Base-by-base conservation (phyloP, 2,113 vertebrate genomes). In the Pelecanoides urinatrix region DNA sequence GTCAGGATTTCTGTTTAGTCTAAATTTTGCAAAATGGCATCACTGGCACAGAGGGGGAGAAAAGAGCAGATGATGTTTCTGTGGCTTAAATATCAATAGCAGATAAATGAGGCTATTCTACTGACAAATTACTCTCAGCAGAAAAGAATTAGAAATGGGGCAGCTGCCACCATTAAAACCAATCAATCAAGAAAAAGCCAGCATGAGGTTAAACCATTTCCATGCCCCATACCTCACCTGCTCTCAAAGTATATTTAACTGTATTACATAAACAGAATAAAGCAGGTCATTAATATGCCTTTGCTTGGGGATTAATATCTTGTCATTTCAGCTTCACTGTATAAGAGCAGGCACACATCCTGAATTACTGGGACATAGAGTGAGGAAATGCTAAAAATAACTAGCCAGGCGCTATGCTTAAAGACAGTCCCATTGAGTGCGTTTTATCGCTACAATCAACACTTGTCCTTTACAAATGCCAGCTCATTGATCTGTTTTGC, bases 251-350 rank as follows among this genome's bases (percentile, higher is more conserved):
- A 71, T 66, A 87, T 91, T 95, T 86, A 89, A 95, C 44, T 66
- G 40, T 10, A 61, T 94, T 88, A 77, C 74, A 94, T 91, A 90
- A 95, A 95, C 68, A 84, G 61, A 86, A 94, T 62, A 47, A 93
- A 82, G 87, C 71, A 80, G 67, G 67, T 82, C 71, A 96, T 94
- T 93, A 94, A 94, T 89, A 52, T 15, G 55, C 47, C 55, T 84
- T 47, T 85, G 73, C 95, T 92, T 23, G 21, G 59, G 83, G 94
- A 94, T 95, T 92, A 96, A 85, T 91, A 85, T 88, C 92, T 77
- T 63, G 62, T 87, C 73, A 74, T 93, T 83, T 55, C 80, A 79
- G 74, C 55, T 25, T 32, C 49, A 7, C 74, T 22, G 36, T 53
- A 12, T 19, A 73, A 73, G 66, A 84, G 68, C 62, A 86, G 61